These are phyloP conservation scores for Aelia acuminata DNA, from an alignment of 2,888 invertebrate species.

Conservation along the genomic window DNA sequence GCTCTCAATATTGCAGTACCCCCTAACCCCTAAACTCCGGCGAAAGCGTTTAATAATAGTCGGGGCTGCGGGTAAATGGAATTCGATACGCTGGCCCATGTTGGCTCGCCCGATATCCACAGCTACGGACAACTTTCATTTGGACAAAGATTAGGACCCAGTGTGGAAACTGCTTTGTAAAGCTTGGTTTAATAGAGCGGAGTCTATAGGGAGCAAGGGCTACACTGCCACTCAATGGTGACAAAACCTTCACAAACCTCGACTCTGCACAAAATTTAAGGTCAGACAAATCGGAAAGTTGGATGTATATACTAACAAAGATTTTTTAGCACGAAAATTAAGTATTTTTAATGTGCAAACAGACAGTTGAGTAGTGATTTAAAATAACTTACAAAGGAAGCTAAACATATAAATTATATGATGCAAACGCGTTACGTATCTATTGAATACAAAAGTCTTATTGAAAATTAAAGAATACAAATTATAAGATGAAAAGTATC, in stretches of 20 bases:
- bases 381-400: no score
- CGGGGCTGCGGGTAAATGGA: constrained; percentile 41
- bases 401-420: no score
- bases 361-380: no score
- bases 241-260: not conserved
- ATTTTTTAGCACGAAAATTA: no score
- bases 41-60: constrained; percentile 18
- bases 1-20: constrained; percentile 2
- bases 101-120: not conserved
- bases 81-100: not conserved
- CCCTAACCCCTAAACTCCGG: constrained; percentile 28
- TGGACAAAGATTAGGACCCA: constrained; percentile 25
- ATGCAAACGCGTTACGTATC: no score
- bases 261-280: not conserved
- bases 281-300: no score
- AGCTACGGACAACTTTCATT: constrained; percentile 9
- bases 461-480: no score
- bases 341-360: no score
- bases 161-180: not conserved
- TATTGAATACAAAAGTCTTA: no score
- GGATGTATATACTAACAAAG: no score
- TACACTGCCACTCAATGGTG: not conserved
- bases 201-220: not conserved
- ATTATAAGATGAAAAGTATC: no score
- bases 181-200: not conserved